Evolutionary conservation across 2,888 invertebrate species (phyloP).

Genomic region (Lithosia quadra): DNA sequence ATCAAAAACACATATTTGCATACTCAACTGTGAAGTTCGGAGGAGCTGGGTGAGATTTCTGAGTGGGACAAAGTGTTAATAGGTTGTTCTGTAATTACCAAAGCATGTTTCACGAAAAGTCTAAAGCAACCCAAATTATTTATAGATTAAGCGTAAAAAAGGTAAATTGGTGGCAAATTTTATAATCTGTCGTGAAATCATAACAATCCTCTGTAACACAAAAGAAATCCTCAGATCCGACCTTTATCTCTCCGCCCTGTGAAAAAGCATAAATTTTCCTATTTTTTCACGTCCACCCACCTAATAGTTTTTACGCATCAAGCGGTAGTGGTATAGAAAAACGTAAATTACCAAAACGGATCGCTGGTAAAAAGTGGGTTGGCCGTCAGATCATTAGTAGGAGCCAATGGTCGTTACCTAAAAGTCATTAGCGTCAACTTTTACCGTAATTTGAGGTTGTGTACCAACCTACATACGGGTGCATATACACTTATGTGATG

Average conservation of each 20-base stretch:
- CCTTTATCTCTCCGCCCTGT: slow-evolving; percentile 27
- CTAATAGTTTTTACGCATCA: slow-evolving; percentile 64
- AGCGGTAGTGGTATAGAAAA: slow-evolving; percentile 72
- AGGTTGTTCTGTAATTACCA: background rate
- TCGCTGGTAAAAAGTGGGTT: slow-evolving; percentile 82
- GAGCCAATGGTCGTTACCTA: slow-evolving; percentile 85
- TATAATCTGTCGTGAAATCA: slow-evolving; percentile 19
- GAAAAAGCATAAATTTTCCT: slow-evolving; percentile 49
- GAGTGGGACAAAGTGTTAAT: background rate
- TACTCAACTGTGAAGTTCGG: too few relatives aligned
- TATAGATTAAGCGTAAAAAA: background rate
- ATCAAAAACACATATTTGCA: too few relatives aligned
- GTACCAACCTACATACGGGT: slow-evolving; percentile 56
- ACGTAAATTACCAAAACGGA: slow-evolving; percentile 81
- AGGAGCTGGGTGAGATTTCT: background rate
- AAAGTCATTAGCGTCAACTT: slow-evolving; percentile 85
- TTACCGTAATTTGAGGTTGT: slow-evolving; percentile 81
- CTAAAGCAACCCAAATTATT: background rate
- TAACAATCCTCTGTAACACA: slow-evolving; percentile 6
- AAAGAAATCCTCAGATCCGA: slow-evolving; percentile 28
- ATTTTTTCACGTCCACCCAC: slow-evolving; percentile 53
- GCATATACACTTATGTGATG: slow-evolving; percentile 50
- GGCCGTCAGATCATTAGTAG: slow-evolving; percentile 80
- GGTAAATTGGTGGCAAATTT: slow-evolving; percentile 7
- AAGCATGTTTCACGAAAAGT: background rate